A percentile compares a stretch with the other conserved stretches of the same genome.
Evolutionary conservation across 2,113 vertebrate species (phyloP).

Genomic region (Plestiodon gilberti): DNA sequence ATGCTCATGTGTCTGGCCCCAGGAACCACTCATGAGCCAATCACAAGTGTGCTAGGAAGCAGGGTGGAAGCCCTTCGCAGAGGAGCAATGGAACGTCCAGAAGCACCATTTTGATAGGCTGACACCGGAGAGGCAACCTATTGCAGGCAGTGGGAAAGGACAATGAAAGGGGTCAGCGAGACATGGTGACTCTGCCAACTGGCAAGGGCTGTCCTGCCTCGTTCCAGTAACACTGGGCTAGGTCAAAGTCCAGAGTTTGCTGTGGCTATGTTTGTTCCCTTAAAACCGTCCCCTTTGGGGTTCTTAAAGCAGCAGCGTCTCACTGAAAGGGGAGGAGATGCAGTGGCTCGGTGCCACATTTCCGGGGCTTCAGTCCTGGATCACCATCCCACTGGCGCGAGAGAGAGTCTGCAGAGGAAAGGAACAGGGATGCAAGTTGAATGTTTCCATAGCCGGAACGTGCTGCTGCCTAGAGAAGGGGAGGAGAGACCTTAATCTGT

Average conservation of each 20-base stretch:
- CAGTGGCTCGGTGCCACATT: not conserved
- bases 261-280: not conserved
- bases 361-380: constrained; percentile 54
- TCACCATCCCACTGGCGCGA: constrained; percentile 65
- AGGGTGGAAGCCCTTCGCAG: not conserved
- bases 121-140: not conserved
- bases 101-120: not conserved
- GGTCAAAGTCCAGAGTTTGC: not conserved
- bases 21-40: not conserved
- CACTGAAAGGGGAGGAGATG: not conserved
- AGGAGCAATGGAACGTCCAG: not conserved
- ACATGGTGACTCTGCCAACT: not conserved
- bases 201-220: not conserved
- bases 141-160: not conserved
- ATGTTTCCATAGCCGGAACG: not conserved
- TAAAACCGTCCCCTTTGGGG: too few relatives aligned
- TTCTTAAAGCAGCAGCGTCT: not conserved
- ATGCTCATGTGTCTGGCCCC: not conserved
- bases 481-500: too few relatives aligned
- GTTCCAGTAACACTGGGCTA: not conserved
- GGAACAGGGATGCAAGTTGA: not conserved
- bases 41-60: not conserved
- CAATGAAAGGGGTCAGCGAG: not conserved
- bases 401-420: constrained; percentile 61
- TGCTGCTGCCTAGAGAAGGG: too few relatives aligned